Evolutionary conservation across 2,797 vertebrate species (phyloP).

Genomic region (Loris lydekkerianus): DNA sequence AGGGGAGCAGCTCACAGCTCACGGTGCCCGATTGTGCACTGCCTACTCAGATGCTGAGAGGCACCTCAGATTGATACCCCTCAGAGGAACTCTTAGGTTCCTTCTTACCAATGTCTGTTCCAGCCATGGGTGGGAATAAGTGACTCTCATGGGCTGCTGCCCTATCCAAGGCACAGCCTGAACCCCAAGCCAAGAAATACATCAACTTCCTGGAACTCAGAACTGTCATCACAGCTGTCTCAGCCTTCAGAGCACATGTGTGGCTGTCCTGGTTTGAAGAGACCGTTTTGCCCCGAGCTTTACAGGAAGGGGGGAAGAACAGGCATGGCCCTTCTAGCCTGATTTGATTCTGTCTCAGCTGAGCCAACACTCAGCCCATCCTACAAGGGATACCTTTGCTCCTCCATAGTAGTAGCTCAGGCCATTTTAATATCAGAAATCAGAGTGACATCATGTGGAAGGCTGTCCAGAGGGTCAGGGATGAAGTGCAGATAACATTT

Average conservation of each 20-base stretch:
- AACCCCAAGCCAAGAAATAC: constrained; percentile 86
- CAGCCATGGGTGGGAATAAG: not conserved
- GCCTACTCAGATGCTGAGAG: not conserved
- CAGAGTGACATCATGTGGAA: not conserved
- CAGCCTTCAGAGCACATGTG: constrained; percentile 80
- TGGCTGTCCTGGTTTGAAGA: constrained; percentile 85
- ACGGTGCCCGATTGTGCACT: accelerated
- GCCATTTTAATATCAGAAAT: not conserved
- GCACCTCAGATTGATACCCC: accelerated
- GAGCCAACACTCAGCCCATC: not conserved
- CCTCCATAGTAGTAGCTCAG: not conserved
- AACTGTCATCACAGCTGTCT: constrained; percentile 85
- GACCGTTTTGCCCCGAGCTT: constrained; percentile 79
- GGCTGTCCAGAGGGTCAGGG: no score
- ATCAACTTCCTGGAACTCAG: constrained; percentile 87
- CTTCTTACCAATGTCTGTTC: constrained; percentile 30
- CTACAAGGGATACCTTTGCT: not conserved
- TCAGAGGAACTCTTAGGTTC: not conserved
- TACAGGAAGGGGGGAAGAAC: constrained; percentile 21
- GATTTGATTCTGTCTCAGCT: not conserved
- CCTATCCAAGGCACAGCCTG: constrained; percentile 85
- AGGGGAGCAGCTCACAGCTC: not conserved
- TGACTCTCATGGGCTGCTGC: constrained; percentile 78
- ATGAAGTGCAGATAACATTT: no score
- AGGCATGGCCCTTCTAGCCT: constrained; percentile 51